Evolutionary conservation across 2,888 invertebrate genomes (phyloP).

Genomic region (Teleogryllus oceanicus): DNA sequence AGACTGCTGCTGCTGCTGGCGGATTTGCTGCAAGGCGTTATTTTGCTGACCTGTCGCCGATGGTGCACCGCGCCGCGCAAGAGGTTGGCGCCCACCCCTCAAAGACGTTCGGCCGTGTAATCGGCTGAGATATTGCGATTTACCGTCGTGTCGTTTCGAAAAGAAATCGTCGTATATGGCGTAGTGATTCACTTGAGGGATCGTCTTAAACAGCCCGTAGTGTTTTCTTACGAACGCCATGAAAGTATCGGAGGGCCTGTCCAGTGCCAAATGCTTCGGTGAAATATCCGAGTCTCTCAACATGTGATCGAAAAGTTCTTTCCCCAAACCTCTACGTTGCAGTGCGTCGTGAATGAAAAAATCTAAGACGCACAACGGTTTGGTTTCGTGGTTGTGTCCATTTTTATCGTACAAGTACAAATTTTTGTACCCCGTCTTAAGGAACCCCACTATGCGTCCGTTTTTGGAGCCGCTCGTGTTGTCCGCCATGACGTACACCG

Average conservation of each 20-base stretch:
- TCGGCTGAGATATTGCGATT: background rate
- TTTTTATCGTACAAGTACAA: background rate
- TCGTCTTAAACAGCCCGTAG: background rate
- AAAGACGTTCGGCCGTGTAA: background rate
- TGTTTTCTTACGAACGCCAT: background rate
- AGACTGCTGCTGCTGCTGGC: no score
- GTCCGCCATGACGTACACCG: background rate
- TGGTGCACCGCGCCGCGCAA: background rate
- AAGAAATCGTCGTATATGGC: constrained; percentile 1
- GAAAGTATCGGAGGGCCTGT: background rate
- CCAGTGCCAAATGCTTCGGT: background rate
- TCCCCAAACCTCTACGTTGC: background rate
- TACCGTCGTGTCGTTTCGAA: background rate
- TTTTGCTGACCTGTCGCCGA: background rate
- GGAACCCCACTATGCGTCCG: background rate
- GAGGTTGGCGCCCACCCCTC: background rate
- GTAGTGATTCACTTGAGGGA: background rate
- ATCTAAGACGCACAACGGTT: background rate
- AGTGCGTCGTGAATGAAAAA: background rate
- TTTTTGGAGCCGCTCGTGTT: background rate
- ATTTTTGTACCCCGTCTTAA: background rate
- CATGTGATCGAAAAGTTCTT: background rate
- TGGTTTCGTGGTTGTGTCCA: background rate
- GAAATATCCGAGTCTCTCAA: background rate
- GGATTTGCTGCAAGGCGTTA: no score